Percentiles rank a stretch among this genome's conserved stretches.
Conservation (phyloP, 1,140 invertebrate species). For the Anastatus disparis region DNA sequence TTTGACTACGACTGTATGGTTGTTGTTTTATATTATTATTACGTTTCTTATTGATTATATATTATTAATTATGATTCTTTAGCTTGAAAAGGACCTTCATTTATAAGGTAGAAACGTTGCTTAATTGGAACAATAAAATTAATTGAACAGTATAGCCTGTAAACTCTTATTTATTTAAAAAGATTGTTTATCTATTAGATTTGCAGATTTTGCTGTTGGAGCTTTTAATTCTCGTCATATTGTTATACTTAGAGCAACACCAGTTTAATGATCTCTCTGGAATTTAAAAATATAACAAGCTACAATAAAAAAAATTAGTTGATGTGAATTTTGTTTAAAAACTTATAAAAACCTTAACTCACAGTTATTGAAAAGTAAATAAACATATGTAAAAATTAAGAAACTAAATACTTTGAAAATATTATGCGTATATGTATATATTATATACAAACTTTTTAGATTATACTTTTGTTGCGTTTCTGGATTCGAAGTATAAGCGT, state of each 20-base stretch:
- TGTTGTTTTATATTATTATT: no score
- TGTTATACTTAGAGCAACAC: constrained; percentile 69
- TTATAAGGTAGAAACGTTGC: no score
- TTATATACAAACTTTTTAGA: constrained; percentile 3
- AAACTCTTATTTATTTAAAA: no score
- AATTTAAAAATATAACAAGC: not conserved
- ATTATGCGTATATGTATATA: no score
- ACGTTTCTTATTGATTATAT: no score
- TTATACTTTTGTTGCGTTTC: not conserved
- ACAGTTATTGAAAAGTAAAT: not conserved
- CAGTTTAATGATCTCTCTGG: constrained; percentile 64
- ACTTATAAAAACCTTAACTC: constrained; percentile 41
- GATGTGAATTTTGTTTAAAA: constrained; percentile 49
- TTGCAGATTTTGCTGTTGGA: constrained; percentile 71
- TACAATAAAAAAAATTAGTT: not conserved
- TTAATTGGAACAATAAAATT: no score
- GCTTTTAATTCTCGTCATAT: constrained; percentile 70
- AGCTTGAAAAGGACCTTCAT: no score
- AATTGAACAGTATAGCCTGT: no score
- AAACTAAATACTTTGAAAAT: no score
- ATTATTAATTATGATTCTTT: no score
- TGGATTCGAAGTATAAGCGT: constrained; percentile 3
- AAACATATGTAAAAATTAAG: no score
- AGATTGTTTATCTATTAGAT: constrained; percentile 41
- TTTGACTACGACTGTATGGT: no score